phyloP scores from a whole-genome alignment of 1,140 invertebrate genomes.

The Zophobas atratus region DNA sequence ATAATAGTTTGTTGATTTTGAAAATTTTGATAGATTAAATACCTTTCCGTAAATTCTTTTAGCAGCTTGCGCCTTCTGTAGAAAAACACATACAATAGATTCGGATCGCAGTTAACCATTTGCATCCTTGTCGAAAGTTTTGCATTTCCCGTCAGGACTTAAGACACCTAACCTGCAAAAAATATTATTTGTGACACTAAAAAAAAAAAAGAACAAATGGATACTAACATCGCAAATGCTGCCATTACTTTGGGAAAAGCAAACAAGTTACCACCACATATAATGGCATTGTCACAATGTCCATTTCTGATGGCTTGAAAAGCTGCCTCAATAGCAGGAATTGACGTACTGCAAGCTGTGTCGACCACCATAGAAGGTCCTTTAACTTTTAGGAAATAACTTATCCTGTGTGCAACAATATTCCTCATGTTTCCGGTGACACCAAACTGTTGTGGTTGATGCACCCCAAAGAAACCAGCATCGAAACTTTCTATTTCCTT shows the following conservation, averaged over 20 bases:
- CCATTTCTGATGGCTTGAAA: slow-evolving; percentile 83
- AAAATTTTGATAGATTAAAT: neutral
- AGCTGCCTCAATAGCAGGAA: slow-evolving; percentile 88
- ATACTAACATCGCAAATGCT: no score
- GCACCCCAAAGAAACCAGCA: slow-evolving; percentile 85
- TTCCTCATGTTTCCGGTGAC: slow-evolving; percentile 72
- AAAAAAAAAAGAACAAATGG: no score
- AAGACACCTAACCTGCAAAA: slow-evolving; percentile 84
- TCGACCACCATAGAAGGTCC: slow-evolving; percentile 90
- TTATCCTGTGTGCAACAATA: slow-evolving; percentile 94
- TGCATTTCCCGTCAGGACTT: slow-evolving; percentile 88
- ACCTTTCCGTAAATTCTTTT: slow-evolving; percentile 79
- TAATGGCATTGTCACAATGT: slow-evolving; percentile 90
- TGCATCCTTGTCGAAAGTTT: slow-evolving; percentile 89
- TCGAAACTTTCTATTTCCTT: slow-evolving; percentile 88
- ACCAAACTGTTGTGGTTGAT: slow-evolving; percentile 66
- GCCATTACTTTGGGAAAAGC: slow-evolving; percentile 70
- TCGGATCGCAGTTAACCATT: slow-evolving; percentile 85
- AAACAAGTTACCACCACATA: slow-evolving; percentile 86
- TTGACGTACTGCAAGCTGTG: slow-evolving; percentile 92
- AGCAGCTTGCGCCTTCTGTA: slow-evolving; percentile 87
- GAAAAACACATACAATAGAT: slow-evolving; percentile 82
- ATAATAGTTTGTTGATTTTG: no score
- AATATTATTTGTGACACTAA: neutral
- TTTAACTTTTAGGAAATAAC: slow-evolving; percentile 79